phyloP scores from a whole-genome alignment of 2,113 vertebrate genomes.

The Anthoscopus minutus region DNA sequence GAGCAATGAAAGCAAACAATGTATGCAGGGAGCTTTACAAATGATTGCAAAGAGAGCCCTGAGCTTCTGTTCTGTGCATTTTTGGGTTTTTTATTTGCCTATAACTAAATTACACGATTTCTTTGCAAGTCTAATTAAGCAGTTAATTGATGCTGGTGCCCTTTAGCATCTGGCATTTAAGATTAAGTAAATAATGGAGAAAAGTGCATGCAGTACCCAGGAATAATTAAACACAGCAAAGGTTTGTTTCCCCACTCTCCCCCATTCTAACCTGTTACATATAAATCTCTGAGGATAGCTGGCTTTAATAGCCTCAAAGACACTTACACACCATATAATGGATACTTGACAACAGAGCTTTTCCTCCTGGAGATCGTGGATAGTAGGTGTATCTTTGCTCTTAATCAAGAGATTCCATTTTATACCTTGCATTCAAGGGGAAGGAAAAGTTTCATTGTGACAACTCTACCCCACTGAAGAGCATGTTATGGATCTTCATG shows the following conservation, averaged over 20 bases:
- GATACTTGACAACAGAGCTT: not conserved
- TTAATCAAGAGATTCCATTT: not conserved
- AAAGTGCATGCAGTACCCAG: slow-evolving; percentile 15
- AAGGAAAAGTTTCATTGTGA: not conserved
- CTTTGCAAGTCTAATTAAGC: slow-evolving; percentile 66
- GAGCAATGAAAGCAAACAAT: not conserved
- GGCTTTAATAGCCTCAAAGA: not conserved
- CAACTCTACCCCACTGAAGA: not conserved
- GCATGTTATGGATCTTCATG: not conserved
- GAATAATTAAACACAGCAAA: slow-evolving; percentile 28
- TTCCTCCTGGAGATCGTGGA: not conserved
- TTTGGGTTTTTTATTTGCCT: not conserved
- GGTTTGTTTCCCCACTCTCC: not conserved
- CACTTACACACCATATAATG: not conserved
- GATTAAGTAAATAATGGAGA: slow-evolving; percentile 57
- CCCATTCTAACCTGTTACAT: not conserved
- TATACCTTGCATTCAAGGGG: not conserved
- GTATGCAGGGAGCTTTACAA: slow-evolving; percentile 9
- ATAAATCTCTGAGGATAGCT: not conserved
- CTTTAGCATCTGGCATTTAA: slow-evolving; percentile 61
- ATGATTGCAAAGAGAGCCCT: not conserved
- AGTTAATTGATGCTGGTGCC: slow-evolving; percentile 59
- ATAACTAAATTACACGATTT: slow-evolving; percentile 46
- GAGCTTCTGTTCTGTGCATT: not conserved
- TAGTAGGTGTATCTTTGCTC: not conserved